These are phyloP conservation scores for Lepidochrysops patricia DNA, from an alignment of 2,888 invertebrate genomes.

Conservation along the genomic window DNA sequence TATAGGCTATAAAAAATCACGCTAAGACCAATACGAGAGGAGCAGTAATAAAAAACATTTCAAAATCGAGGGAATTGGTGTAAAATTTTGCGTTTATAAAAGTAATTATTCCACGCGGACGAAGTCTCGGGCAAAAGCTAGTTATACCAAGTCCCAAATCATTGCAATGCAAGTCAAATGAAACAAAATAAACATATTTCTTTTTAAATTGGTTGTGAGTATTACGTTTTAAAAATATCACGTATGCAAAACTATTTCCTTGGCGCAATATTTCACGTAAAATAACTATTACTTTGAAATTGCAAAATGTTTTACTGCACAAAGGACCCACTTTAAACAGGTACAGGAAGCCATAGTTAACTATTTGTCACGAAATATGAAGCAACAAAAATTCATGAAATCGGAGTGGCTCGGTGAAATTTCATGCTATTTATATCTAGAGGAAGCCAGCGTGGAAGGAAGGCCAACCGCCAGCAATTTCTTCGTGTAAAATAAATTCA, in stretches of 20 bases:
- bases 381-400: conserved; percentile 41
- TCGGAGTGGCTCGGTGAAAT: conserved; percentile 34
- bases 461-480: conserved; percentile 36
- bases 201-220: not conserved
- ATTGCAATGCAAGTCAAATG: not conserved
- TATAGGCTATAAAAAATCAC: too few relatives aligned
- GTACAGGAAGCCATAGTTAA: conserved; percentile 39
- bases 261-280: conserved; percentile 6
- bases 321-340: conserved; percentile 30
- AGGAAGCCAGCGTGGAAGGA: conserved; percentile 35
- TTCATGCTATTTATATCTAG: conserved; percentile 37
- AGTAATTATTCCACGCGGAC: too few relatives aligned
- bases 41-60: too few relatives aligned
- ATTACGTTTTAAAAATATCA: conserved; percentile 6
- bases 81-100: too few relatives aligned
- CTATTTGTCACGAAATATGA: conserved; percentile 39
- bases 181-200: not conserved
- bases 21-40: too few relatives aligned
- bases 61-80: too few relatives aligned
- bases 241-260: conserved; percentile 3
- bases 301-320: conserved; percentile 16
- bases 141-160: not conserved
- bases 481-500: conserved; percentile 34
- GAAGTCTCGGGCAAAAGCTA: too few relatives aligned
- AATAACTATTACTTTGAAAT: conserved; percentile 14